Conservation (phyloP, 2,888 invertebrate genomes). For the Mythimna pallens region DNA sequence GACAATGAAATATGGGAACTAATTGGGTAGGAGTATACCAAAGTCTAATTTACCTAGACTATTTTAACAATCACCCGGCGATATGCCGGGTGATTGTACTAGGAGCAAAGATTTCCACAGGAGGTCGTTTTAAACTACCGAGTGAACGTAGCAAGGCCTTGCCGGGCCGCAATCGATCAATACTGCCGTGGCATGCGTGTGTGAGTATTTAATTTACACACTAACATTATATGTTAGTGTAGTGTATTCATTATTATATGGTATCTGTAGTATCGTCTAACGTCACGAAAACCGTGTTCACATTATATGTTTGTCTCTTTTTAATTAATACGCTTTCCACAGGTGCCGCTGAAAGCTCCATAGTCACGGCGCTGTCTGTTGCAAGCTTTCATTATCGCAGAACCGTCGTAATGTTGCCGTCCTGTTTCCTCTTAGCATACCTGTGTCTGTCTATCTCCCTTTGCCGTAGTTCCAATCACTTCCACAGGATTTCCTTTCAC, state of each 20-base stretch:
- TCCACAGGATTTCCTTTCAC: neutral
- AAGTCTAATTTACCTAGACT: neutral
- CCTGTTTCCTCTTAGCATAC: neutral
- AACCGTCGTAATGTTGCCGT: neutral
- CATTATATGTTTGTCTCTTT: neutral
- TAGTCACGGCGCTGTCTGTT: neutral
- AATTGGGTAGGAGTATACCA: neutral
- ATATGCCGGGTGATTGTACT: neutral
- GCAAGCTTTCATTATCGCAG: neutral
- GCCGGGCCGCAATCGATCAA: neutral
- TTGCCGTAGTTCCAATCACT: neutral
- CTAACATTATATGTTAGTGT: neutral
- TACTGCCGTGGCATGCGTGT: neutral
- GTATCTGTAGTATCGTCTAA: neutral
- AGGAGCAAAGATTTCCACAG: neutral
- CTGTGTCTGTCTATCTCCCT: neutral
- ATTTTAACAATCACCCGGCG: neutral
- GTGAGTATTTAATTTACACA: neutral
- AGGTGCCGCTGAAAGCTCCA: neutral
- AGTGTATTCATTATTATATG: neutral
- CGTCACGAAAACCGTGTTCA: neutral
- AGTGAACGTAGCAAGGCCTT: neutral
- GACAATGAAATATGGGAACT: too few species aligned
- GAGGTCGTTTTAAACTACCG: neutral
- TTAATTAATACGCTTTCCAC: neutral